These are phyloP conservation scores for Sthenelais limicola DNA, from an alignment of 2,888 invertebrate genomes.

Conservation along the genomic window DNA sequence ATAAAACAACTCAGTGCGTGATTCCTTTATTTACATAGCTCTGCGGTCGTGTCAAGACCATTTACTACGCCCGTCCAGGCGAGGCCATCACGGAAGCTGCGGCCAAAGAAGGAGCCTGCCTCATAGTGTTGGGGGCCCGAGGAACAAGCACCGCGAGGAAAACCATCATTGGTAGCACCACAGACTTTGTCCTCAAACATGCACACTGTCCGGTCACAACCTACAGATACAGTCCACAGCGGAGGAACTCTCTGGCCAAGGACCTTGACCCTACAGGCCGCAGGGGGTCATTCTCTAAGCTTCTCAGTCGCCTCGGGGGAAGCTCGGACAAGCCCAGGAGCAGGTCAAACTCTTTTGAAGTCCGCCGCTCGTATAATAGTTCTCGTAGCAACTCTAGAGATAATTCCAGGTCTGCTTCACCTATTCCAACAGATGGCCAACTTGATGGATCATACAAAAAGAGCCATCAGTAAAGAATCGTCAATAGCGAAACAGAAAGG, in stretches of 20 bases:
- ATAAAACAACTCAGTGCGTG: too few species aligned
- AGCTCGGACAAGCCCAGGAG: constrained; percentile 28
- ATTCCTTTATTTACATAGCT: too few species aligned
- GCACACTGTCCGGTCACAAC: constrained; percentile 34
- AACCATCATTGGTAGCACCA: constrained; percentile 16
- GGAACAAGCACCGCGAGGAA: constrained; percentile 30
- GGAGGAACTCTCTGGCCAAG: constrained; percentile 13
- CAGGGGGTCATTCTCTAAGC: constrained; percentile 23
- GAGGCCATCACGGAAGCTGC: constrained; percentile 24
- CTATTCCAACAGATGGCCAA: constrained; percentile 2
- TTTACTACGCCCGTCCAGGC: constrained; percentile 25
- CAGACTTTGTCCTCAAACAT: constrained; percentile 28
- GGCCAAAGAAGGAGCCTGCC: constrained; percentile 19
- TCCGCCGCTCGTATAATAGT: not conserved
- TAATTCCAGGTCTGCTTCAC: not conserved
- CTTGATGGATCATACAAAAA: too few species aligned
- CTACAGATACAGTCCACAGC: constrained; percentile 16
- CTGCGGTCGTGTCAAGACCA: constrained; percentile 14
- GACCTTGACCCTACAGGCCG: not conserved
- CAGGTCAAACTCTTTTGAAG: constrained; percentile 19
- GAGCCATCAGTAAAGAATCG: too few species aligned
- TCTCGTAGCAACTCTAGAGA: not conserved
- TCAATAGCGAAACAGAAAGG: too few species aligned
- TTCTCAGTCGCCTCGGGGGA: constrained; percentile 10
- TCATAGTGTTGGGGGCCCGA: constrained; percentile 21